Evolutionary conservation across 2,888 invertebrate genomes (phyloP).

Genomic region (Drosophila histrio): DNA sequence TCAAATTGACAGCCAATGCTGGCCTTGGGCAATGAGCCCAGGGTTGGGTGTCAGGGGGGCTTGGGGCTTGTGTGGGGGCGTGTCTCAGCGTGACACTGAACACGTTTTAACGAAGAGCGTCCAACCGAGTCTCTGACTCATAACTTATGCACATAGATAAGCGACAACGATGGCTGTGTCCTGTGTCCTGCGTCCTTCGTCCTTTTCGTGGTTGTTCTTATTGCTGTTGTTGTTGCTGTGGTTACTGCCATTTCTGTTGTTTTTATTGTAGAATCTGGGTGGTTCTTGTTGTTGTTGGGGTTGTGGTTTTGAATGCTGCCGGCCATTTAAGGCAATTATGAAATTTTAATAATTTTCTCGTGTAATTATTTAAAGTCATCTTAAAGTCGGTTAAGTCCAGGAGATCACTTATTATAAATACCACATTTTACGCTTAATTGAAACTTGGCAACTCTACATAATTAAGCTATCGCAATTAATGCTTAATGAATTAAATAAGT

Average conservation of each 20-base stretch:
- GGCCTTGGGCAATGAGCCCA: constrained; percentile 16
- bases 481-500: constrained; percentile 23
- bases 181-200: constrained; percentile 8
- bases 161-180: constrained; percentile 49
- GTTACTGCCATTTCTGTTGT: constrained; percentile 24
- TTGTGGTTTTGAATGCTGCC: constrained; percentile 40
- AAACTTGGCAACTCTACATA: constrained; percentile 23
- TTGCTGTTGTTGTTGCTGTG: constrained; percentile 22
- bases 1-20: constrained; percentile 47
- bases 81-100: constrained; percentile 65
- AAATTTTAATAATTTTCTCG: constrained; percentile 66
- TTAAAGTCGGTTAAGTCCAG: constrained; percentile 25
- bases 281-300: constrained; percentile 15
- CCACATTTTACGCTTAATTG: constrained; percentile 35
- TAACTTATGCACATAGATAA: constrained; percentile 80
- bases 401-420: constrained; percentile 13
- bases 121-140: constrained; percentile 56
- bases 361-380: constrained; percentile 61
- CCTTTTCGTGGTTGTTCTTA: constrained; percentile 9
- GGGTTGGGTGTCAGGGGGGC: too few species aligned
- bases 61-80: background rate
- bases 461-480: constrained; percentile 24
- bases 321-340: constrained; percentile 70
- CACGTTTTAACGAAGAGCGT: constrained; percentile 66
- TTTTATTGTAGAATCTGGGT: constrained; percentile 21